These are phyloP conservation scores for Aphyosemion australe DNA, from an alignment of 2,113 vertebrate species.

Conservation along the genomic window DNA sequence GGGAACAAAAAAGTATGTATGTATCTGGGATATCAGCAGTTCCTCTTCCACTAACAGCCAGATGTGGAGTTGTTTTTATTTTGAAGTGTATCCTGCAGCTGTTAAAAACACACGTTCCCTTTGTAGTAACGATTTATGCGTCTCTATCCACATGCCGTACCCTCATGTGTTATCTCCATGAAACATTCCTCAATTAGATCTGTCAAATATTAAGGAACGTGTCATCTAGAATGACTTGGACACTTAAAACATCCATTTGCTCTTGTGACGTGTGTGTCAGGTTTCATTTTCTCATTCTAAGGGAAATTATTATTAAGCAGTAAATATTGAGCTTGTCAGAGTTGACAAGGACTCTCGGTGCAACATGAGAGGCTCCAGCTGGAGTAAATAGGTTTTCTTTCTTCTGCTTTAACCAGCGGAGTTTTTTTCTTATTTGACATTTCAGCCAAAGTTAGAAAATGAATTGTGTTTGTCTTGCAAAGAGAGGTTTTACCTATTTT, in stretches of 20 bases:
- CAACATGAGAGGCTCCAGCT: not conserved
- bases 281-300: not conserved
- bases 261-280: rapidly evolving
- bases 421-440: no score
- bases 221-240: constrained; percentile 6
- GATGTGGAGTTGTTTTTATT: constrained; percentile 26
- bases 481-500: no score
- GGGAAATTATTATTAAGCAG: not conserved
- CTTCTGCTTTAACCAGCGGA: no score
- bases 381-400: not conserved
- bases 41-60: constrained; percentile 21
- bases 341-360: not conserved
- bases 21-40: constrained; percentile 2
- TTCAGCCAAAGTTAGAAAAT: no score
- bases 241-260: constrained; percentile 8
- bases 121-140: constrained; percentile 33
- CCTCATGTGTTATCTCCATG: not conserved
- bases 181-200: constrained; percentile 2
- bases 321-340: constrained; percentile 12
- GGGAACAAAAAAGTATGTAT: constrained; percentile 18
- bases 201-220: constrained; percentile 3
- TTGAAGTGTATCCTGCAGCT: not conserved
- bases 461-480: no score
- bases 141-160: constrained; percentile 5
- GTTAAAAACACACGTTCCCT: constrained; percentile 25